phyloP scores from a whole-genome alignment of 2,797 vertebrate genomes.

The Lutjanus campechanus region DNA sequence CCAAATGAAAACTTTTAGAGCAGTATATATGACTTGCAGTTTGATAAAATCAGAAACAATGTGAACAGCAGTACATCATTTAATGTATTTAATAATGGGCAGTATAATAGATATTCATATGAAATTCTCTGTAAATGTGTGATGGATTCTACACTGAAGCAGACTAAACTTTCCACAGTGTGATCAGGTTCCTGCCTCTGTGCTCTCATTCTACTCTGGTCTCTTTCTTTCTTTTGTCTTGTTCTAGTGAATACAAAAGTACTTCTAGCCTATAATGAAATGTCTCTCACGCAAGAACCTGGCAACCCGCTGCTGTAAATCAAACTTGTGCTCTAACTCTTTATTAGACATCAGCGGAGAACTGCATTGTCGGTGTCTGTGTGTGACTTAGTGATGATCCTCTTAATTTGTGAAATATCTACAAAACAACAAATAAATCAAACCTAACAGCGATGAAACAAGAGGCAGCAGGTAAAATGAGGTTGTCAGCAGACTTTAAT shows the following conservation, averaged over 20 bases:
- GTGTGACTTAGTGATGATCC: background rate
- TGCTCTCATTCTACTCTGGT: background rate
- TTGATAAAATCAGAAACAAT: too few species aligned
- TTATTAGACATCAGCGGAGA: background rate
- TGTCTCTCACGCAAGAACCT: background rate
- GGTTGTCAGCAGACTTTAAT: background rate
- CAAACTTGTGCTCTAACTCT: background rate
- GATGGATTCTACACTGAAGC: background rate
- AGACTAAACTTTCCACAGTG: background rate
- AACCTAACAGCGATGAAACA: background rate
- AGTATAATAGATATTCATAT: too few species aligned
- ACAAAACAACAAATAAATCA: background rate
- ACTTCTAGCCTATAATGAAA: background rate
- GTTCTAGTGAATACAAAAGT: background rate
- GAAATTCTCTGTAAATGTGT: background rate
- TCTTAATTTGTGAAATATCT: background rate
- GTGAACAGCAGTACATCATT: too few species aligned
- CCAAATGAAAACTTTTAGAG: too few species aligned
- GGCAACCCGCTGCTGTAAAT: background rate
- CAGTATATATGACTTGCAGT: too few species aligned
- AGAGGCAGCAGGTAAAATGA: background rate
- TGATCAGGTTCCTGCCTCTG: background rate
- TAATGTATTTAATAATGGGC: too few species aligned
- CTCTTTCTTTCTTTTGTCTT: constrained; percentile 1
- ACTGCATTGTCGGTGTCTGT: background rate